These are phyloP conservation scores for Zaprionus kolodkinae DNA, from an alignment of 1,140 invertebrate species.

Conservation along the genomic window DNA sequence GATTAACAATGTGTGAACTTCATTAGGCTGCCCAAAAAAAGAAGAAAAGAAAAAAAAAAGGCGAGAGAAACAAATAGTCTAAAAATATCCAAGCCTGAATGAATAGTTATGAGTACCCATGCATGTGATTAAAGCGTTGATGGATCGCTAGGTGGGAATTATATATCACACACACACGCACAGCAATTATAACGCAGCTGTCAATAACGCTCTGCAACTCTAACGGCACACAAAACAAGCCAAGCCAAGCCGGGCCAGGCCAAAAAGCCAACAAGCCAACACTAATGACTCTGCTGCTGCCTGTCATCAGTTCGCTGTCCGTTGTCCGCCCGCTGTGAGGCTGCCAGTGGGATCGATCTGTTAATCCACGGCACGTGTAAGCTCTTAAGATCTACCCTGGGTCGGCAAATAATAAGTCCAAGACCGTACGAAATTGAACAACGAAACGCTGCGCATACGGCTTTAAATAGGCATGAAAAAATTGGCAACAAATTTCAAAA, in stretches of 20 bases:
- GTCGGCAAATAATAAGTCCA: conserved; percentile 17
- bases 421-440: conserved; percentile 27
- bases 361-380: conserved; percentile 78
- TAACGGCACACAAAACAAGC: conserved; percentile 62
- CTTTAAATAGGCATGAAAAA: conserved; percentile 10
- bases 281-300: conserved; percentile 28
- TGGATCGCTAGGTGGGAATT: conserved; percentile 49
- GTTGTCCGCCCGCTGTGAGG: conserved; percentile 39
- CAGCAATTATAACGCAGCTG: conserved; percentile 41
- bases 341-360: conserved; percentile 17
- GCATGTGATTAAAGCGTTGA: conserved; percentile 19
- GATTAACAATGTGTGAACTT: conserved; percentile 66
- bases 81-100: conserved; percentile 34
- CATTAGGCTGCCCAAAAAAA: conserved; percentile 52
- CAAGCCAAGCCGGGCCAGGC: conserved; percentile 31
- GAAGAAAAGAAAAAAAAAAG: conserved; percentile 51
- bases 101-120: conserved; percentile 38
- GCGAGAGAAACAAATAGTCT: conserved; percentile 47
- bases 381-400: conserved; percentile 54
- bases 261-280: conserved; percentile 51
- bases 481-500: conserved; percentile 8
- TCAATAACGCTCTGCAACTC: conserved; percentile 51
- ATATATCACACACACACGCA: conserved; percentile 36
- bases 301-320: conserved; percentile 3
- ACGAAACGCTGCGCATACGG: not conserved